Conservation (phyloP, 2,888 invertebrate genomes). For the Acanthosepion esculentum region DNA sequence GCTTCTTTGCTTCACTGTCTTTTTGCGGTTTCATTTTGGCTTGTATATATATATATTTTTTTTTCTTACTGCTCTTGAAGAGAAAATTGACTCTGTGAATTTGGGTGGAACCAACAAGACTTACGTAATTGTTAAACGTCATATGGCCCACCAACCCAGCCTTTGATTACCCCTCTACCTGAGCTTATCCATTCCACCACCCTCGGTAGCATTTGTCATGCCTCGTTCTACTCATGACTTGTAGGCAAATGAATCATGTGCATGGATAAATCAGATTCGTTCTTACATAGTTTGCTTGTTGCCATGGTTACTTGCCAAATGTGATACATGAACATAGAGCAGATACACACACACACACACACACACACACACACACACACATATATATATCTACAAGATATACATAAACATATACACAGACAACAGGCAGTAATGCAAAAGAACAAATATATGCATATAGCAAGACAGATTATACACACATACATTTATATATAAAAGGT, state of each 20-base stretch:
- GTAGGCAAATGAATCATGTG: constrained; percentile 21
- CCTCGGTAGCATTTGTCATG: neutral
- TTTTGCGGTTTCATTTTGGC: too few relatives aligned
- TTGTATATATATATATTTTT: neutral
- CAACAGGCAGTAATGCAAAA: neutral
- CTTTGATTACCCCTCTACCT: neutral
- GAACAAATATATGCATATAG: too few relatives aligned
- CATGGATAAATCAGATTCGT: neutral
- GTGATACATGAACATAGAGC: neutral
- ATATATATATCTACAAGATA: neutral
- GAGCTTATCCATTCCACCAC: neutral
- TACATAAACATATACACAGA: neutral
- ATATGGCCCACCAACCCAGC: neutral
- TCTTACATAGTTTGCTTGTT: constrained; percentile 2
- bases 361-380: neutral
- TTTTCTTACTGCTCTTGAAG: neutral
- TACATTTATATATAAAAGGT: neutral
- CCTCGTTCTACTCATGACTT: neutral
- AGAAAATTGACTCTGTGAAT: constrained; percentile 16
- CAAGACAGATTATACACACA: neutral
- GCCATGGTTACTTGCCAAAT: neutral
- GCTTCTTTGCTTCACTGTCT: too few relatives aligned
- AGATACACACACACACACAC: neutral
- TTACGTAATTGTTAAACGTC: constrained; percentile 12
- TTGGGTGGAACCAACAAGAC: constrained; percentile 23